Evolutionary conservation across 2,797 vertebrate genomes (phyloP).

Genomic region (Phoeniculus purpureus): DNA sequence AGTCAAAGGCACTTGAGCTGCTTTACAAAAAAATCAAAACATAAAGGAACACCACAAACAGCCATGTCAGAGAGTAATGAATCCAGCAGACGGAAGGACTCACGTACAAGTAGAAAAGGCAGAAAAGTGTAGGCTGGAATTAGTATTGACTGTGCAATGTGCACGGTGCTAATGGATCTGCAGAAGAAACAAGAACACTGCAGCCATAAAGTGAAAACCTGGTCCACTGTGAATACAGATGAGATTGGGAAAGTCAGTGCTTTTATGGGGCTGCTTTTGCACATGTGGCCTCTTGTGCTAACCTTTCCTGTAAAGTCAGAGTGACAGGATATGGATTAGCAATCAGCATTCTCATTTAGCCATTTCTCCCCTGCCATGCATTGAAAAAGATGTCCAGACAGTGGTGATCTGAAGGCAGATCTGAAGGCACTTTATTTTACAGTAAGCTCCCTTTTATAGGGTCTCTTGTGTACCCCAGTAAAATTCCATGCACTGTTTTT

Average conservation of each 20-base stretch:
- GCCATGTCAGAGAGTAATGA: slow-evolving; percentile 7
- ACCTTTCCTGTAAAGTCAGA: slow-evolving; percentile 1
- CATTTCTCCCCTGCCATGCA: background rate
- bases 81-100: slow-evolving; percentile 35
- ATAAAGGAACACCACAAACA: slow-evolving; percentile 17
- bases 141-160: background rate
- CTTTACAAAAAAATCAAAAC: slow-evolving; percentile 28
- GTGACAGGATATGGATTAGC: slow-evolving; percentile 44
- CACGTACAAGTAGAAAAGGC: slow-evolving; percentile 41
- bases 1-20: background rate
- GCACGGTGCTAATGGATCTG: slow-evolving; percentile 37
- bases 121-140: background rate
- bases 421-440: no score
- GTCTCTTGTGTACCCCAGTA: no score
- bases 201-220: slow-evolving; percentile 39
- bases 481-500: no score
- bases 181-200: slow-evolving; percentile 49
- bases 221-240: slow-evolving; percentile 50
- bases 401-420: no score
- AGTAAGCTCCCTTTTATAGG: no score
- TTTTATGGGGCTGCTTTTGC: background rate
- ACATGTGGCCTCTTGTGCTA: background rate
- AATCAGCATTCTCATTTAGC: slow-evolving; percentile 28
- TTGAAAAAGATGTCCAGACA: no score
- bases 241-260: background rate